These are phyloP conservation scores for Campoletis sonorensis DNA, from an alignment of 1,140 invertebrate species.

Conservation along the genomic window DNA sequence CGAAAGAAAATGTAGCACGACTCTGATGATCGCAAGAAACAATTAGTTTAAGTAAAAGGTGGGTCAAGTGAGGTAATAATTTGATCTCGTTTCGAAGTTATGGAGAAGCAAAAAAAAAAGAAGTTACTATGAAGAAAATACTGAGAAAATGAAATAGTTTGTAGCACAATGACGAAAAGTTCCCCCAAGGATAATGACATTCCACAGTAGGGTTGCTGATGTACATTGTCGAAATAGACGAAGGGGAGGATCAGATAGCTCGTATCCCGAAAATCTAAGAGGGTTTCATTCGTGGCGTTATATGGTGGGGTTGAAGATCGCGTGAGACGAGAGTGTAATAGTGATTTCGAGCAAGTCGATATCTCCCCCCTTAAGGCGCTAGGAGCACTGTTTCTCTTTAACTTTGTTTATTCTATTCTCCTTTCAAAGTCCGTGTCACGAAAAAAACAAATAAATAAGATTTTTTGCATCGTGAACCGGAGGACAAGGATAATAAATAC, in stretches of 20 bases:
- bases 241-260: not conserved
- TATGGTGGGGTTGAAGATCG: conserved; percentile 16
- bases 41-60: too few species aligned
- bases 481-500: too few species aligned
- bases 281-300: not conserved
- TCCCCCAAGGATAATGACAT: conserved; percentile 4
- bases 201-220: not conserved
- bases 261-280: conserved; percentile 16
- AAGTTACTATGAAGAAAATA: not conserved
- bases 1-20: too few species aligned
- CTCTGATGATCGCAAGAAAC: too few species aligned
- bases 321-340: conserved; percentile 47
- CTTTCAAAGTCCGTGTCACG: too few species aligned
- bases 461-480: too few species aligned
- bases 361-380: conserved; percentile 19
- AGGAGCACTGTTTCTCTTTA: not conserved
- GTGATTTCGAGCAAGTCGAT: conserved; percentile 31
- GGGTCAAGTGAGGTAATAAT: too few species aligned
- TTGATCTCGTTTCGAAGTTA: too few species aligned
- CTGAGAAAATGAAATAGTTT: conserved; percentile 13
- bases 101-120: too few species aligned
- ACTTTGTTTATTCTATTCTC: too few species aligned
- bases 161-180: not conserved
- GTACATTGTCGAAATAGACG: conserved; percentile 36
- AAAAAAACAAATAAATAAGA: too few species aligned